These are phyloP conservation scores for Gouania willdenowi DNA, from an alignment of 2,797 vertebrate genomes.

Conservation along the genomic window DNA sequence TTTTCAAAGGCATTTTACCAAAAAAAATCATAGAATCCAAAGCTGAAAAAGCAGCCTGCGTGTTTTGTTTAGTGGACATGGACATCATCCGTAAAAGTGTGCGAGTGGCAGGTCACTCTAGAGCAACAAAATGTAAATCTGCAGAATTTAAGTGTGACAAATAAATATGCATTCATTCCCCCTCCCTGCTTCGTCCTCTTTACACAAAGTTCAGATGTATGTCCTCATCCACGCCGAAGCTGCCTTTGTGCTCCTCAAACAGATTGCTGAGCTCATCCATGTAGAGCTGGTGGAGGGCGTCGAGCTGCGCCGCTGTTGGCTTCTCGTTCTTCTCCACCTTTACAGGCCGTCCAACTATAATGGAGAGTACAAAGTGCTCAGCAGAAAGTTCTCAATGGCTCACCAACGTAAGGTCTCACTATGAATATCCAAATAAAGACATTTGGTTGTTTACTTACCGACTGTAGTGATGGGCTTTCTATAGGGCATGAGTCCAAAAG, in stretches of 20 bases:
- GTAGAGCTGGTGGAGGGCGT: slow-evolving; percentile 82
- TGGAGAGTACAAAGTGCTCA: slow-evolving; percentile 18
- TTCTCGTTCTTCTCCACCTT: slow-evolving; percentile 72
- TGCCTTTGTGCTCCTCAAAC: slow-evolving; percentile 88
- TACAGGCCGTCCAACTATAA: slow-evolving; percentile 89
- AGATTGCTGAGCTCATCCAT: slow-evolving; percentile 79
- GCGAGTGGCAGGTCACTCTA: too few relatives aligned
- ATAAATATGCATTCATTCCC: slow-evolving; percentile 40
- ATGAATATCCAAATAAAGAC: too few relatives aligned
- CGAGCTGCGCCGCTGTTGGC: slow-evolving; percentile 78
- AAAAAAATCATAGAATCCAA: too few relatives aligned
- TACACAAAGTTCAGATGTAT: slow-evolving; percentile 81
- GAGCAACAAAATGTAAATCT: not conserved
- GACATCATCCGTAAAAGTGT: too few relatives aligned
- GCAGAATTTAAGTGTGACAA: slow-evolving; percentile 5
- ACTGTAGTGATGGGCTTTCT: slow-evolving; percentile 84
- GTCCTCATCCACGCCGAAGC: slow-evolving; percentile 81
- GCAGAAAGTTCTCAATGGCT: too few relatives aligned
- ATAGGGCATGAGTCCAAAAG: slow-evolving; percentile 87
- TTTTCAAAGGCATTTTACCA: too few relatives aligned
- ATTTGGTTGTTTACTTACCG: slow-evolving; percentile 75
- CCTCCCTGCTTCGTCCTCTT: slow-evolving; percentile 9
- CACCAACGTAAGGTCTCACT: too few relatives aligned
- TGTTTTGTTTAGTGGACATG: too few relatives aligned
- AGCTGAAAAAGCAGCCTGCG: too few relatives aligned